Base-by-base conservation (phyloP, 2,888 invertebrate species). In the Campoplex nolae region DNA sequence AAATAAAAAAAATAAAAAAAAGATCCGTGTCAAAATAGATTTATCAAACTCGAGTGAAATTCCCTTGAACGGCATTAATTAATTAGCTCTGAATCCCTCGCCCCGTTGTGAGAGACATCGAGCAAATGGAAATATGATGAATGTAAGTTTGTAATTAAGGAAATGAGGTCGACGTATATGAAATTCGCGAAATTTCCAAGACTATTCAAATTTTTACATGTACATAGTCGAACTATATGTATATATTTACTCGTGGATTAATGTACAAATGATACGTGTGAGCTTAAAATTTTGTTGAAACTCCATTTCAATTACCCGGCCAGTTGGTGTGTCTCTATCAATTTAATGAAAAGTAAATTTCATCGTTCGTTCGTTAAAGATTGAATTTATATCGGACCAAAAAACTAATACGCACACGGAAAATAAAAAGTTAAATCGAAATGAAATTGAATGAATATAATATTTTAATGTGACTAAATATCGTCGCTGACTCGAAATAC, bases 101-200 rank as follows among this genome's bases (percentile, higher is more conserved):
- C 23, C 23, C 35, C 18, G 28, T 16, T 35, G 51, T 32, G 51
- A 51, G 28, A 32, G 71, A 45, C 42, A 23, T n/a, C 70, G 51
- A 32, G 51, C 11, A 18, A 51, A 71, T 54, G 35, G 32, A 51
- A 32, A 71, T 71, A 51, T 71, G 35, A 70, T 28, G 70, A 70
- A 70, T 48, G 42, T 70, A 42, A 70, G 42, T 70, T 70, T 23
- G 70, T 45, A 70, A 70, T 70, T 70, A 70, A 28, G 70, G n/a
- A 18, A 70, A 48, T 23, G 16, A 70, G 70, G 42, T 70, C 45
- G 70, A 45, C n/a, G 28, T 45, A 28, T 45, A 28, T 45, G 48
- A 48, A 70, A 48, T 70, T 70, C 16, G 23, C 28, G 0, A 68
- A 68, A 68, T 23, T 68, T 42, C 18, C 2, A 42, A 67, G 28